phyloP scores from a whole-genome alignment of 2,888 invertebrate genomes.

The Psococerastis gibbosa region DNA sequence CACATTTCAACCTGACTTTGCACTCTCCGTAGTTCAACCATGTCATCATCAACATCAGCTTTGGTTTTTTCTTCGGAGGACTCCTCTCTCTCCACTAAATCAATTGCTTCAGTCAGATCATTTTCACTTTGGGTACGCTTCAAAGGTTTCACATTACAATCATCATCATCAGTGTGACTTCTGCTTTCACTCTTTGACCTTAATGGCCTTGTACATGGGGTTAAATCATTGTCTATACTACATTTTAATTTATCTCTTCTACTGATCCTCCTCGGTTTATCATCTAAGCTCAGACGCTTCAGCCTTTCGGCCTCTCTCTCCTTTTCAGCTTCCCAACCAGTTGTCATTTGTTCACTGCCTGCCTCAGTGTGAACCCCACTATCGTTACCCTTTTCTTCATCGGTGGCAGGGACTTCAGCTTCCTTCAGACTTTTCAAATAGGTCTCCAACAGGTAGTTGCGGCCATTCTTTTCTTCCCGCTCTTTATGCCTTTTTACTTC shows the following conservation, averaged over 20 bases:
- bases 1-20: slow-evolving; percentile 10
- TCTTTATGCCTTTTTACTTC: slow-evolving; percentile 59
- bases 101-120: neutral
- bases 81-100: neutral
- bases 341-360: slow-evolving; percentile 1
- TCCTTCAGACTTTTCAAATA: slow-evolving; percentile 41
- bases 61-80: neutral
- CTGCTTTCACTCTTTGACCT: slow-evolving; percentile 7
- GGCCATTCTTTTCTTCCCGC: slow-evolving; percentile 53
- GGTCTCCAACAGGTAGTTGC: slow-evolving; percentile 60
- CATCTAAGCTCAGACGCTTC: neutral
- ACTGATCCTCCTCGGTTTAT: too few relatives aligned
- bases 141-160: neutral
- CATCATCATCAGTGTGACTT: neutral
- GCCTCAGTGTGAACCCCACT: slow-evolving; percentile 32
- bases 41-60: slow-evolving; percentile 3
- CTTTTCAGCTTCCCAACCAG: neutral
- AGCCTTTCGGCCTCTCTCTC: neutral
- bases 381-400: slow-evolving; percentile 46
- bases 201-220: neutral
- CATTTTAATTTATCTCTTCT: neutral
- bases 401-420: slow-evolving; percentile 21
- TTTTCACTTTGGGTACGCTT: neutral
- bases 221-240: neutral
- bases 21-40: slow-evolving; percentile 2